Evolutionary conservation across 2,797 vertebrate genomes (phyloP).

Genomic region (Glyptemys insculpta): DNA sequence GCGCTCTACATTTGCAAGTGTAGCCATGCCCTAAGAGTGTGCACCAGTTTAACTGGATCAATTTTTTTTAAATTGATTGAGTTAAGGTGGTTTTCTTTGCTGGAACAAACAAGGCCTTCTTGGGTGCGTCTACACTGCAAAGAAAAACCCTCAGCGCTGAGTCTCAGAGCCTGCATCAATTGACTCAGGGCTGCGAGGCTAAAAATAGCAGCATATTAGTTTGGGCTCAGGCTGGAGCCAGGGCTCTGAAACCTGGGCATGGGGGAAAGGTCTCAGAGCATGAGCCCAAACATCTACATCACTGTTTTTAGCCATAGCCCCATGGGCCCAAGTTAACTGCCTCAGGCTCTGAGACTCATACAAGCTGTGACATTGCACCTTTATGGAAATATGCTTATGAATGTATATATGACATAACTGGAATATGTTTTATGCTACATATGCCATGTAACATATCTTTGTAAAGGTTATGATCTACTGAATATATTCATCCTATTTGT

Average conservation of each 20-base stretch:
- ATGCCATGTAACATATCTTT: too few species aligned
- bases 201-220: background rate
- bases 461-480: too few species aligned
- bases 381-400: too few species aligned
- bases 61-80: background rate
- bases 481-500: too few species aligned
- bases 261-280: background rate
- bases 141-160: background rate
- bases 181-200: background rate
- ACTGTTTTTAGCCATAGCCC: background rate
- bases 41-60: rapidly evolving
- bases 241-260: background rate
- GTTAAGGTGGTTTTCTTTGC: background rate
- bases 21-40: background rate
- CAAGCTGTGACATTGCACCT: too few species aligned
- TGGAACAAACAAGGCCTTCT: background rate
- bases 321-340: background rate
- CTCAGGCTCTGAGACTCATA: background rate
- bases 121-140: background rate
- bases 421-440: too few species aligned
- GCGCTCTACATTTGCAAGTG: too few species aligned
- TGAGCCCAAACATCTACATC: background rate
- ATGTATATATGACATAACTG: too few species aligned
- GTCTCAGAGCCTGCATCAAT: background rate
- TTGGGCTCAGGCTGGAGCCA: background rate